Evolutionary conservation across 2,888 invertebrate species (phyloP).

Genomic region (Tetheella fluctuosa): DNA sequence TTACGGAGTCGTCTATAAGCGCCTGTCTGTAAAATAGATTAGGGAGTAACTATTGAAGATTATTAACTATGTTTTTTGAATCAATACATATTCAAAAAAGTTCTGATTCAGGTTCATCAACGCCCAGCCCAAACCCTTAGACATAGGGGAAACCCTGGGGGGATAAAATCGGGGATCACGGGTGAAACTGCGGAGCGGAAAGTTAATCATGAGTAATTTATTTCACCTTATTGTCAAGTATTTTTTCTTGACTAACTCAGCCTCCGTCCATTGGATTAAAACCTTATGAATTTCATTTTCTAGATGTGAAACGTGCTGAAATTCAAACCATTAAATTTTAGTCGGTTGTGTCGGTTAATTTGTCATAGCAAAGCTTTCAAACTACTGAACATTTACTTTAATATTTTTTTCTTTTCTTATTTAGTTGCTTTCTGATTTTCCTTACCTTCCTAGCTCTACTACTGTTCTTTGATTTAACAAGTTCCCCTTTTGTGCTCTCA

Average conservation of each 20-base stretch:
- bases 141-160: no score
- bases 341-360: neutral
- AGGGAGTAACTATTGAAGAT: no score
- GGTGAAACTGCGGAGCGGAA: no score
- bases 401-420: no score
- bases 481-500: slow-evolving; percentile 82
- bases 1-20: slow-evolving; percentile 88
- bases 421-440: neutral
- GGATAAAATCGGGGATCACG: no score
- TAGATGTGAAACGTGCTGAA: slow-evolving; percentile 86
- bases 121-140: no score
- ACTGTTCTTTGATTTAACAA: slow-evolving; percentile 78
- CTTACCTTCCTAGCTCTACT: slow-evolving; percentile 87
- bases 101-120: no score
- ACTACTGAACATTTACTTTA: no score
- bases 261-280: slow-evolving; percentile 92
- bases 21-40: slow-evolving; percentile 71
- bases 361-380: no score
- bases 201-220: neutral
- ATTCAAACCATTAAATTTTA: slow-evolving; percentile 17
- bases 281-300: slow-evolving; percentile 93
- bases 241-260: slow-evolving; percentile 90
- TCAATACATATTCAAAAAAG: neutral
- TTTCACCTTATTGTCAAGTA: slow-evolving; percentile 87
- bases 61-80: no score